Evolutionary conservation across 2,797 vertebrate species (phyloP), one percentile per base, ranked within the genome.

Genomic region (Dicrostonyx torquatus): DNA sequence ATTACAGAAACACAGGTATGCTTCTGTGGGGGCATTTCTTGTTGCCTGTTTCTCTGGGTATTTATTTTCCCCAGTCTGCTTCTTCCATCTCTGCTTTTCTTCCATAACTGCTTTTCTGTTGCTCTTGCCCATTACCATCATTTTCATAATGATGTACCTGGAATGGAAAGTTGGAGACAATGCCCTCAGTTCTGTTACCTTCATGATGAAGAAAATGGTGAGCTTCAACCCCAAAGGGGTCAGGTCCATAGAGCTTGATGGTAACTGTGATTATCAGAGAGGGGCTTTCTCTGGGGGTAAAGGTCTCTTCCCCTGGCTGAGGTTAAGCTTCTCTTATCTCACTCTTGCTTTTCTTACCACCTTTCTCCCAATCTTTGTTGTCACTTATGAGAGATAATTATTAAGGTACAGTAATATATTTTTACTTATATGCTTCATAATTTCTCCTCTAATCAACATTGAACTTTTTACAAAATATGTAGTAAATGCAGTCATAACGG

Each of bases 361-460:
- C n/a, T 82, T 93, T 87, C 40, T 60, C 72, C 62, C 20, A 2
- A 53, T 93, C 60, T 96, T 92, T 95, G 31, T 91, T 60, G 53
- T 87, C 53, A 70, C 79, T 86, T 70, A 53, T 93, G 72, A 90
- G 73, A 86, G 90, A 68, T 70, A 87, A 62, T 91, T 87, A 77
- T 87, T 86, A 89, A 94, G 87, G 83, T 64, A 34, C 37, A 50
- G 24, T 70, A 17, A 58, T 40, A 43, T 58, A 43, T 58, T 89
- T 94, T 87, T 93, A 78, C 40, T 66, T 93, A 55, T 55, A 31
- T 73, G 17, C 48, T 22, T 66, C 72, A 43, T 89, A 58, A 84
- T 96, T 94, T 87, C 29, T 93, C 91, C 60, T 43, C 53, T 95
- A 89, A 92, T 79, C 66, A 93, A 45, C 29, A 40, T 34, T 79